These are phyloP conservation scores for Drosophila hamatofila DNA, from an alignment of 2,888 invertebrate species.

Conservation along the genomic window DNA sequence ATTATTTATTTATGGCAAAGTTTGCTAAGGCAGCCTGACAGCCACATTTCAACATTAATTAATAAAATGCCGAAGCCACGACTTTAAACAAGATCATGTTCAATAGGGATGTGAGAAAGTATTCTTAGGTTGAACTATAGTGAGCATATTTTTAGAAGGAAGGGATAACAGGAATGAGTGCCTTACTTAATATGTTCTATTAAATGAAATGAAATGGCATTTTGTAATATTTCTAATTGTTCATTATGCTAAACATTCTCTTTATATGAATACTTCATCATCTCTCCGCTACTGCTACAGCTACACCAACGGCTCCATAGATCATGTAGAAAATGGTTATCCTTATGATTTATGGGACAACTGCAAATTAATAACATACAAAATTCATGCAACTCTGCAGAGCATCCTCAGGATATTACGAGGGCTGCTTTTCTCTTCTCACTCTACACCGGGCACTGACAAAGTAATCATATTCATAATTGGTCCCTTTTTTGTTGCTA, in stretches of 20 bases:
- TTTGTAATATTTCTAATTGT: conserved; percentile 36
- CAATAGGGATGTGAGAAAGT: neutral
- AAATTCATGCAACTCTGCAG: conserved; percentile 44
- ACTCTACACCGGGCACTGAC: conserved; percentile 4
- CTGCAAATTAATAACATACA: conserved; percentile 68
- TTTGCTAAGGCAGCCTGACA: conserved; percentile 11
- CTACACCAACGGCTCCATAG: conserved; percentile 31
- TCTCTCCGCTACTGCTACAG: neutral
- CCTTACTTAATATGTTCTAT: neutral
- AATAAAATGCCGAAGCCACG: neutral
- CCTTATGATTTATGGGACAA: conserved; percentile 60
- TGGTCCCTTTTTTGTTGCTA: conserved; percentile 25
- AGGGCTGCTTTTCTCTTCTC: conserved; percentile 9
- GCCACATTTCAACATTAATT: conserved; percentile 4
- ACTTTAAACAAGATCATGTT: neutral
- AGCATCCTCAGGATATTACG: conserved; percentile 14
- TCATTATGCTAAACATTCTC: conserved; percentile 22
- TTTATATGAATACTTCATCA: conserved; percentile 22
- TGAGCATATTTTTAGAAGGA: neutral
- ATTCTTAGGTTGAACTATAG: neutral
- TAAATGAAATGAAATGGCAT: conserved; percentile 25
- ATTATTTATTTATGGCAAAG: conserved; percentile 41
- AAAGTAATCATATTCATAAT: conserved; percentile 49
- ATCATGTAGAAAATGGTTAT: conserved; percentile 47
- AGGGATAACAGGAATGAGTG: too few relatives aligned